phyloP scores from a whole-genome alignment of 2,797 vertebrate species.

The Girardinus metallicus region DNA sequence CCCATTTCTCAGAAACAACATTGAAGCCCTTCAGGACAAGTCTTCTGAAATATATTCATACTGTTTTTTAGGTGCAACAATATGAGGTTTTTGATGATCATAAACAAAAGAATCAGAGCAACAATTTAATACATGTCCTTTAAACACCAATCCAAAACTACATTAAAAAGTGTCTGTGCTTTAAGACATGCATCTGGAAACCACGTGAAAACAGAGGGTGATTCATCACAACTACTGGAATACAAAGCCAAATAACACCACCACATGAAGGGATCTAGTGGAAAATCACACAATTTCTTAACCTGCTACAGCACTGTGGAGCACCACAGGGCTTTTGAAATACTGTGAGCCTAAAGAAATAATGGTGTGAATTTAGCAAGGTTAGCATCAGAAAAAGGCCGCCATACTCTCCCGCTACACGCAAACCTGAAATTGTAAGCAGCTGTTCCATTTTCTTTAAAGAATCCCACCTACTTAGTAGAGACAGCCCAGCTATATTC shows the following conservation, averaged over 20 bases:
- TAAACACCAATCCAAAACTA: background rate
- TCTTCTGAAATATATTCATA: background rate
- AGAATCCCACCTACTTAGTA: conserved; percentile 24
- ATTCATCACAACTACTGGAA: conserved; percentile 32
- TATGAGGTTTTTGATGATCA: background rate
- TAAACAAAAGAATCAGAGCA: background rate
- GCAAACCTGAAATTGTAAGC: conserved; percentile 41
- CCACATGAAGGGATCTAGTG: conserved; percentile 43
- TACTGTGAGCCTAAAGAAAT: conserved; percentile 22
- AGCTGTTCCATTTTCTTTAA: conserved; percentile 56
- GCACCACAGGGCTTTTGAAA: conserved; percentile 29
- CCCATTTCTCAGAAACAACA: background rate
- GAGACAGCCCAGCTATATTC: conserved; percentile 54
- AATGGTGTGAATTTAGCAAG: conserved; percentile 42
- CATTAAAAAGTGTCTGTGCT: conserved; percentile 1
- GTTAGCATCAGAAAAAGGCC: conserved; percentile 44
- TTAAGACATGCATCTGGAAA: conserved; percentile 49
- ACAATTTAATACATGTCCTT: background rate
- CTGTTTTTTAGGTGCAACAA: background rate
- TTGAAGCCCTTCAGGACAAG: background rate
- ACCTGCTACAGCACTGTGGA: conserved; percentile 25
- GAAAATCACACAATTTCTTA: conserved; percentile 11
- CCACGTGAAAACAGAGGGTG: conserved; percentile 32
- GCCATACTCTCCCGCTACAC: conserved; percentile 29
- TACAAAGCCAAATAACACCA: conserved; percentile 40